Evolutionary conservation across 2,113 vertebrate species (phyloP).

Genomic region (Donacobius atricapilla): DNA sequence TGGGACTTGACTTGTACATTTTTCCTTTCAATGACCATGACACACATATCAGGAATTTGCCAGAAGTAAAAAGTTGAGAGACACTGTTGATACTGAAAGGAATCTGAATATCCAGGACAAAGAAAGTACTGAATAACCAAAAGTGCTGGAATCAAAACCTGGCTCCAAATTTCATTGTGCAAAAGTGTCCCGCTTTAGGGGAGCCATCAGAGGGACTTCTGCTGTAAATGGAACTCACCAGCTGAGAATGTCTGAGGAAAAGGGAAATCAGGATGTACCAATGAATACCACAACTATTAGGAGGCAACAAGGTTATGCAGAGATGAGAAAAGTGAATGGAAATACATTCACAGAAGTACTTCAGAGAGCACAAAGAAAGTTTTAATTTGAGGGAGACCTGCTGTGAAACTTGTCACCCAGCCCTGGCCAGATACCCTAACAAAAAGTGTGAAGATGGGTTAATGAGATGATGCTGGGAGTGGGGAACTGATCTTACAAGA

Average conservation of each 20-base stretch:
- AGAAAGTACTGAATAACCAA: not conserved
- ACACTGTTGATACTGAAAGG: not conserved
- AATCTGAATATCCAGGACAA: not conserved
- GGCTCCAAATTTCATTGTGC: not conserved
- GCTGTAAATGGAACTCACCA: not conserved
- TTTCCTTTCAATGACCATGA: not conserved
- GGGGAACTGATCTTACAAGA: not conserved
- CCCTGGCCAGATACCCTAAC: rapidly evolving
- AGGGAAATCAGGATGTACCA: not conserved
- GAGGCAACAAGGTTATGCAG: not conserved
- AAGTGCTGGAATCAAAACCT: not conserved
- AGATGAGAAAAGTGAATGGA: not conserved
- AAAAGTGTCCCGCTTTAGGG: not conserved
- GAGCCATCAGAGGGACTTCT: not conserved
- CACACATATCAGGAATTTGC: not conserved
- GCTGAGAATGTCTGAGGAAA: not conserved
- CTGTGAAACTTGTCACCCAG: not conserved
- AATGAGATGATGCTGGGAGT: not conserved
- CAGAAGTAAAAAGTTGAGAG: not conserved
- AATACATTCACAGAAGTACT: not conserved
- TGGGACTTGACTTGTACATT: not conserved
- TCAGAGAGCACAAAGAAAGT: not conserved
- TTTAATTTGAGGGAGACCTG: not conserved
- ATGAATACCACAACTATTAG: not conserved
- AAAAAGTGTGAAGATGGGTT: not conserved